Base-by-base conservation (phyloP, 2,113 vertebrate species). In the Podocnemis expansa region DNA sequence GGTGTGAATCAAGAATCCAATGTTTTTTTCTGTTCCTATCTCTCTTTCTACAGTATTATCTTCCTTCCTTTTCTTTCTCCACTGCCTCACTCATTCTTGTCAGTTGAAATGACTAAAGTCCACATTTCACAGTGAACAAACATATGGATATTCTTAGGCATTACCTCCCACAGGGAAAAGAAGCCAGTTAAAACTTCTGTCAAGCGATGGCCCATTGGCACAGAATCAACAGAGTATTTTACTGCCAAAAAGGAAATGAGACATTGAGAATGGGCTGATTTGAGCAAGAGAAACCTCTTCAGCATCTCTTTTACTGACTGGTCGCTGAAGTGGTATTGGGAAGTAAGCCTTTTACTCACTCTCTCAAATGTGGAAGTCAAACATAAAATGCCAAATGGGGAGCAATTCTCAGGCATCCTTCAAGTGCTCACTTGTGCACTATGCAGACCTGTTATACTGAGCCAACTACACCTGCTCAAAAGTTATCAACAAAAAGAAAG, bases 131-230 rank as follows among this genome's bases (percentile, higher is more conserved):
- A 76, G 16, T 76, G 41, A 76, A 25, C 41, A 76, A 45, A 45
- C 73, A 45, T 45, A 76, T 29, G 24, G 73, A 76, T 76, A 76
- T 27, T 80, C 29, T 27, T 49, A 79, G 10, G 38, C 11, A 80
- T 13, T 91, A 84, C 9, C 0, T 0, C 12, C 17, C 34, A 47
- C 38, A n/a, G 0, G 0, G 19, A 87, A 6, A 84, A 91, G 76
- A 90, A 87, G 10, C 3, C 49, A 52, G 52, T 84, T 52, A 90
- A 82, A 96, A 89, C 49, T 63, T 87, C 52, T 85, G 80, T 4
- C 70, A 82, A 91, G 84, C n/a, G 24, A 56, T 10, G 38, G 3
- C 27, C 52, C 54, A 34, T 29, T 78, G 63, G 83, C 63, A 34
- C 8, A 63, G 25, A 60, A 9, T 4, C 76, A 93, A 60, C 3